Evolutionary conservation across 2,797 vertebrate genomes (phyloP), one percentile per base, ranked within the genome.

Genomic region (Podargus strigoides): DNA sequence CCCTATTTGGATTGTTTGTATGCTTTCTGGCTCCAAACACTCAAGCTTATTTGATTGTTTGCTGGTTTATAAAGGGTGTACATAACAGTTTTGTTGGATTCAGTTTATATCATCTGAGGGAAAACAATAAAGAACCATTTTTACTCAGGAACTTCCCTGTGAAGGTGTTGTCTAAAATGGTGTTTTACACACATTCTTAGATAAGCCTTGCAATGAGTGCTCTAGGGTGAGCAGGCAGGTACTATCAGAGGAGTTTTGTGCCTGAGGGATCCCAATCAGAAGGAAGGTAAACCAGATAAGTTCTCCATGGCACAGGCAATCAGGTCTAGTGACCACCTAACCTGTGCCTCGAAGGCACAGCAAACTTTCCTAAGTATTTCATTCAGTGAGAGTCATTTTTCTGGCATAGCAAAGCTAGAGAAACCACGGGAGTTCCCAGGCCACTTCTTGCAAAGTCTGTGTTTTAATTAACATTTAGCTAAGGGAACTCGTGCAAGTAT

Each of bases 381-480:
- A 27, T 86, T 72, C 82, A 34, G 30, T 23, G 32, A 41, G 69
- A 89, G 16, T 36, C 1, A 0, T 77, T 85, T 80, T 63, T 49
- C 66, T 84, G 63, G 79, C 42, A 73, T 30, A 79, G 59, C 36
- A 92, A 91, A 92, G 55, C 49, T 74, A 9, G 30, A 87, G 62
- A 74, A 96, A 93, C 20, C 76, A n/a, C 66, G 60, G 47, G 66
- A 39, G 69, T 55, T 92, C 89, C 82, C 50, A 41, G 77, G 52
- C 80, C 87, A 90, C 63, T 90, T 96, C 59, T 73, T 88, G 59
- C 52, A 94, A 91, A 95, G 59, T 44, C 74, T 74, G 28, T 90
- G 82, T 91, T 96, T 96, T 97, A 97, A 97, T 96, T 96, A 97
- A 95, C 87, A 88, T 94, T 92, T 90, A 96, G 77, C 92, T 94